phyloP scores from a whole-genome alignment of 2,113 vertebrate genomes.

The Phoxinus phoxinus region DNA sequence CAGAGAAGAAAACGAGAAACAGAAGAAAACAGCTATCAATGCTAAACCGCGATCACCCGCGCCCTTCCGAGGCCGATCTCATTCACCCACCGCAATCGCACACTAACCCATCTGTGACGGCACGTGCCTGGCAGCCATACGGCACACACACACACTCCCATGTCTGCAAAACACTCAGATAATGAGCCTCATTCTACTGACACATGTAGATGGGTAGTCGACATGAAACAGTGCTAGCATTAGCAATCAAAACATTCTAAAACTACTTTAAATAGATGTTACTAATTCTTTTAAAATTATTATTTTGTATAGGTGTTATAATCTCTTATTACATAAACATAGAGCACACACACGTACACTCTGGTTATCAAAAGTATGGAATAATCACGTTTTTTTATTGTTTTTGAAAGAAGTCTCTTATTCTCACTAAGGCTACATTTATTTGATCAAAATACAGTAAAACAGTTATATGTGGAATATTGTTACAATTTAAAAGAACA shows the following conservation, averaged over 20 bases:
- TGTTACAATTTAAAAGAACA: no score
- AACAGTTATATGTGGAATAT: no score
- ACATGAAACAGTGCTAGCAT: neutral
- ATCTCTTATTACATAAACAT: no score
- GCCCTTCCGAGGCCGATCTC: neutral
- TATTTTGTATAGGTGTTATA: neutral
- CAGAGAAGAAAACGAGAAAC: conserved; percentile 2
- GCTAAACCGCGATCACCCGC: neutral
- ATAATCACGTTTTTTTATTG: no score
- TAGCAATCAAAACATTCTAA: neutral
- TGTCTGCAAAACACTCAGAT: neutral
- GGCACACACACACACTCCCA: neutral
- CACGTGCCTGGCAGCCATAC: neutral
- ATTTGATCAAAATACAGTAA: no score
- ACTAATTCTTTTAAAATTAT: neutral
- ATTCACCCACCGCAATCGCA: neutral
- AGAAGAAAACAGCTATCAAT: neutral
- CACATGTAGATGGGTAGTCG: neutral
- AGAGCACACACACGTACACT: no score
- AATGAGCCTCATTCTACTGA: conserved; percentile 15
- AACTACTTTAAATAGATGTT: neutral
- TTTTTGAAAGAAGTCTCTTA: no score
- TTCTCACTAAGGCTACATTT: no score
- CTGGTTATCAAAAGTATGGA: no score
- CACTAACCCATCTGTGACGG: conserved; percentile 16